Percentiles rank a stretch among this genome's conserved stretches.
These are phyloP conservation scores for Urosaurus nigricauda DNA, from an alignment of 2,797 vertebrate genomes.

Conservation along the genomic window DNA sequence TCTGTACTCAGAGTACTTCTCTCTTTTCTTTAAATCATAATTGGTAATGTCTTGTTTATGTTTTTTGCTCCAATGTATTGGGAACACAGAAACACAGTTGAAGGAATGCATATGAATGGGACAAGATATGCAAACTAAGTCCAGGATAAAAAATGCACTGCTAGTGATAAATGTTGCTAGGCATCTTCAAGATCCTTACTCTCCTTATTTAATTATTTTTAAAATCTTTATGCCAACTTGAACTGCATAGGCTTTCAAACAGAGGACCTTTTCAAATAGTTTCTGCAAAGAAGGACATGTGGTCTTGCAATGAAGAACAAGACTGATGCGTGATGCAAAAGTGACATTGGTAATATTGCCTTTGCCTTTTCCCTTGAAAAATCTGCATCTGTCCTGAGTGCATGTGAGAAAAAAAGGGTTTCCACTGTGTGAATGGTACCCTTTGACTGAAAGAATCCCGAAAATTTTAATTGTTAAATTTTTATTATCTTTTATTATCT, in stretches of 20 bases:
- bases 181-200: neutral
- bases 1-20: too few species aligned
- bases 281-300: neutral
- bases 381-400: neutral
- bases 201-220: neutral
- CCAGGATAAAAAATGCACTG: neutral
- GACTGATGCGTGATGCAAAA: neutral
- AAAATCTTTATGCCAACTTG: neutral
- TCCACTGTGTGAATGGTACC: neutral
- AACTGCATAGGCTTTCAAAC: neutral
- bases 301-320: neutral
- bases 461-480: too few species aligned
- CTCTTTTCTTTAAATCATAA: too few species aligned
- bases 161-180: neutral
- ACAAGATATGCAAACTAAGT: neutral
- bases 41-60: too few species aligned
- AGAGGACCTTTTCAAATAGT: neutral
- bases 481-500: too few species aligned
- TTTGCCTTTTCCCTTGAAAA: neutral
- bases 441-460: neutral
- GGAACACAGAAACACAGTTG: too few species aligned
- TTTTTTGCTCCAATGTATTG: too few species aligned
- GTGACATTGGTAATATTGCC: neutral
- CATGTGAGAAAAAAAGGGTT: neutral
- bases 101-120: neutral